Conservation (phyloP, 35 echinoderm and acorn worm genomes). For the Nesometra sesokonis region DNA sequence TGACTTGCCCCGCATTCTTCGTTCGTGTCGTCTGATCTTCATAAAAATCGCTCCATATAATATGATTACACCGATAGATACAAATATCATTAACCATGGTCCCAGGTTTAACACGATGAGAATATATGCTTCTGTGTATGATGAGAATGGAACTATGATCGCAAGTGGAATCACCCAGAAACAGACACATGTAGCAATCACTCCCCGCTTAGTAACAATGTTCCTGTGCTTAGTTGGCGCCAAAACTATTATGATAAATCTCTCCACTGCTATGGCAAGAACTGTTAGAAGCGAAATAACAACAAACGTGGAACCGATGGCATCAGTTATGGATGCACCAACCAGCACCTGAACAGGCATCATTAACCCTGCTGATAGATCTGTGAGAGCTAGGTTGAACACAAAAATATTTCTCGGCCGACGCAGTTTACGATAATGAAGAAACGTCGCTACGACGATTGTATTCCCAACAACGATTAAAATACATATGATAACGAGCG, state of each 20-base stretch:
- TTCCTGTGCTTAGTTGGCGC: background rate
- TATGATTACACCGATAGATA: background rate
- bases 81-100: background rate
- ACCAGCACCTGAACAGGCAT: background rate
- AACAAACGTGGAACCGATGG: background rate
- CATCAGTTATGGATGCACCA: background rate
- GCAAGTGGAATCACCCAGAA: background rate
- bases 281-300: background rate
- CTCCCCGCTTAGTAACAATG: background rate
- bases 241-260: background rate
- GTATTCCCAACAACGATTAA: background rate
- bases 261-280: background rate
- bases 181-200: background rate
- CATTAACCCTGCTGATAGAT: background rate
- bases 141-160: background rate
- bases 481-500: background rate
- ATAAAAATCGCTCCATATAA: background rate
- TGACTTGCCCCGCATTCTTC: background rate
- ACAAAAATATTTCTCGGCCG: background rate
- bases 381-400: background rate
- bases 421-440: background rate
- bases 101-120: background rate
- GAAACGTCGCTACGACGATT: background rate
- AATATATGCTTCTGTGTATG: background rate
- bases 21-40: background rate